These are phyloP conservation scores for Cryptotermes secundus DNA, from an alignment of 1,140 invertebrate species.

Conservation along the genomic window DNA sequence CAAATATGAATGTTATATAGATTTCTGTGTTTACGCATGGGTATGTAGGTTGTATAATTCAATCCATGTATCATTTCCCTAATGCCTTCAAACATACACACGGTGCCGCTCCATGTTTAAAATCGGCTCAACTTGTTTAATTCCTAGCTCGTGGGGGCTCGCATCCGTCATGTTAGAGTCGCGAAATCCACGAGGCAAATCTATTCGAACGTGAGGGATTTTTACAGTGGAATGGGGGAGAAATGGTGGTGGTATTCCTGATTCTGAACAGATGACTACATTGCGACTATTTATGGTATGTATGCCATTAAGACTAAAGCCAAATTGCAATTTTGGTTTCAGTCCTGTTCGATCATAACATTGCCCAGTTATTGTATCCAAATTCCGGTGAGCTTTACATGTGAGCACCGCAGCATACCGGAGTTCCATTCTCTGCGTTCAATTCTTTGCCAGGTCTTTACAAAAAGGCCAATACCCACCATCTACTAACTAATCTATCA, in stretches of 20 bases:
- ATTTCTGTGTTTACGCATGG: background rate
- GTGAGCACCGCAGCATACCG: background rate
- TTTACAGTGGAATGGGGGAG: background rate
- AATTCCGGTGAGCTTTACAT: background rate
- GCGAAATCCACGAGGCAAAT: background rate
- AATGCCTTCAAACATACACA: background rate
- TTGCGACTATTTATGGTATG: background rate
- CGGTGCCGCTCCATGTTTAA: background rate
- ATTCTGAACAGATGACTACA: background rate
- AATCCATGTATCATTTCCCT: constrained; percentile 13
- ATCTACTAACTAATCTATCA: background rate
- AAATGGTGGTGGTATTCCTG: background rate
- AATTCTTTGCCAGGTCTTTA: background rate
- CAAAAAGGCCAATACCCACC: background rate
- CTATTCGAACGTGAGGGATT: constrained; percentile 10
- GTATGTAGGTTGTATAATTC: background rate
- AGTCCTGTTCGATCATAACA: background rate
- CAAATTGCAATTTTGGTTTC: constrained; percentile 12
- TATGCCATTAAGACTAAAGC: constrained; percentile 2
- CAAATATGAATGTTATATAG: background rate
- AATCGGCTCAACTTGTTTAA: constrained; percentile 10
- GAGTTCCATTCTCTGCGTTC: background rate
- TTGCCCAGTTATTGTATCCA: background rate
- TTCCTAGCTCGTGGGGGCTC: background rate
- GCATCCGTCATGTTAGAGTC: constrained; percentile 2